Base-by-base conservation (phyloP, 2,797 vertebrate genomes). In the Ctenochaetus hawaiiensis region DNA sequence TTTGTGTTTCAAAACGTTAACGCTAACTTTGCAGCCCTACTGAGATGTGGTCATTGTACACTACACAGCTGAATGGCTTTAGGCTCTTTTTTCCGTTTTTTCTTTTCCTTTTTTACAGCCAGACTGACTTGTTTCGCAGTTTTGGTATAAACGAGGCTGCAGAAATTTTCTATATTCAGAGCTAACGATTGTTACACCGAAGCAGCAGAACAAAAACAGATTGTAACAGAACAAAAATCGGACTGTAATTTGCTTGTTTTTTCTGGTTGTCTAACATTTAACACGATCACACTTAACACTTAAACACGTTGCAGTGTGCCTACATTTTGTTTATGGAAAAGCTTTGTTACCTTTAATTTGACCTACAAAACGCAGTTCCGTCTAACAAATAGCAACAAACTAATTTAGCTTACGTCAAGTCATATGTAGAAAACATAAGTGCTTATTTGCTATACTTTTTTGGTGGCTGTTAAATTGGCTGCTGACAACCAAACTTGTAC, bases 401-500 rank as follows among this genome's bases (percentile, higher is more conserved):
- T 9, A 9, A 49, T 23, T 34, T 11, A 23, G 8, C 16, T n/a
- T 9, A 12, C 0, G 1, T 37, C 4, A 30, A 41, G 8, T 47
- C 12, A 30, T 10, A 2, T 9, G 8, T 13, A 26, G 6, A 44
- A 9, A 41, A 14, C 9, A 26, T 5, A 1, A 2, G 22, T 13
- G 8, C 7, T 3, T 11, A 5, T 1, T 26, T 6, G 16, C 4
- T 1, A 23, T 45, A 13, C n/a, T 54, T n/a, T 60, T 8, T 51
- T 23, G 8, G 14, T 58, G 30, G 9, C 56, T 44, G 8, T 30
- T 26, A 11, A 20, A 18, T 61, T n/a, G n/a, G n/a, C 8, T 70
- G 48, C 59, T 65, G 54, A 76, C 75, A 65, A 37, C 72, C 62
- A 67, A 87, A 84, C 77, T 82, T 82, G 79, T 86, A 62, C 56